phyloP scores from a whole-genome alignment of 2,113 vertebrate species.

The Bos indicus region DNA sequence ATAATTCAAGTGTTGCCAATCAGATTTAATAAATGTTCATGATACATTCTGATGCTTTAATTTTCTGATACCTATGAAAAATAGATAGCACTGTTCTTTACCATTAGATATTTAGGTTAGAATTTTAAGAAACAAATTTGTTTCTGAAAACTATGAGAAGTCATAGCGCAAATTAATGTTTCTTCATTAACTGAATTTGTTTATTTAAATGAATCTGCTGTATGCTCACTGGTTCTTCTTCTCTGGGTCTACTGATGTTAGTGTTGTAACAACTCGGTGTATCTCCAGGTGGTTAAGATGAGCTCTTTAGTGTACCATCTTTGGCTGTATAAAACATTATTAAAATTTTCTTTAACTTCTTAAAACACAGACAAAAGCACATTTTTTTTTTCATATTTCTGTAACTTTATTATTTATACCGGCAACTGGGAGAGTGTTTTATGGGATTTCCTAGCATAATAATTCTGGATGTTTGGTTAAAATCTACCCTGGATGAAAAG shows the following conservation, averaged over 20 bases:
- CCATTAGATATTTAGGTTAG: background rate
- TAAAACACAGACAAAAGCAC: background rate
- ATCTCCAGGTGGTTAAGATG: background rate
- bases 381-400: background rate
- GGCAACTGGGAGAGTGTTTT: background rate
- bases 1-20: background rate
- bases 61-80: background rate
- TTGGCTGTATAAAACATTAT: background rate
- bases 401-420: background rate
- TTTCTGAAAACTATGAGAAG: background rate
- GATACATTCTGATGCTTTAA: background rate
- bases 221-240: background rate
- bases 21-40: background rate
- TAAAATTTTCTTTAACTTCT: background rate
- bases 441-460: background rate
- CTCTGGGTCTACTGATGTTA: background rate
- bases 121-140: background rate
- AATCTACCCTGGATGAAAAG: background rate
- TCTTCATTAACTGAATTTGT: background rate
- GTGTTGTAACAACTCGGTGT: fast-evolving
- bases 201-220: background rate
- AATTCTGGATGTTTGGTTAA: background rate
- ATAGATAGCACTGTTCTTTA: background rate
- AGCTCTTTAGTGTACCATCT: background rate
- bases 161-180: background rate